A percentile compares a stretch with the other conserved stretches of the same genome.
Conservation (phyloP, 2,797 vertebrate genomes). For the Girardinus metallicus region DNA sequence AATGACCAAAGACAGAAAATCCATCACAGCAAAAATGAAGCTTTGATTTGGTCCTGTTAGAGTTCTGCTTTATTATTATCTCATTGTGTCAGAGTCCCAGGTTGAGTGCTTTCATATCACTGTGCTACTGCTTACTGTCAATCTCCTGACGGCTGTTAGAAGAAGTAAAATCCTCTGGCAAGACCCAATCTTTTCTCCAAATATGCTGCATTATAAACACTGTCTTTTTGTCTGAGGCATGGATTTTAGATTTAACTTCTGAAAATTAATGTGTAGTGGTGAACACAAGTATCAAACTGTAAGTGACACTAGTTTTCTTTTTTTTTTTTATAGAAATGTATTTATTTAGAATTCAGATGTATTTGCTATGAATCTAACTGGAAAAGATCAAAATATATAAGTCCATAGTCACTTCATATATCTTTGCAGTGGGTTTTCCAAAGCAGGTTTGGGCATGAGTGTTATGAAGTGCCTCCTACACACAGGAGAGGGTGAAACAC, state of each 20-base stretch:
- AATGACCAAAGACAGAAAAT: conserved; percentile 63
- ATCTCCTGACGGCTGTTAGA: conserved; percentile 50
- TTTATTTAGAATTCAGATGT: conserved; percentile 12
- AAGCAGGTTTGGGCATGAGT: conserved; percentile 30
- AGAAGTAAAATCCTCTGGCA: conserved; percentile 44
- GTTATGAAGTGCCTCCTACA: conserved; percentile 26
- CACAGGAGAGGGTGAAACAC: conserved; percentile 11
- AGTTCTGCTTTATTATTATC: conserved; percentile 64
- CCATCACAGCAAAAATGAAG: conserved; percentile 50
- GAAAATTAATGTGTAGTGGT: not conserved
- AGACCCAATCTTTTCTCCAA: conserved; percentile 57
- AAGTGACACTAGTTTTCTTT: not conserved
- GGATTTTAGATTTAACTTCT: conserved; percentile 34
- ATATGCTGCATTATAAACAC: conserved; percentile 49
- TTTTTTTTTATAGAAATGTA: not conserved
- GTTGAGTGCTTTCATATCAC: conserved; percentile 65
- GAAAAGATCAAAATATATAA: not conserved
- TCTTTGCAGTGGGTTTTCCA: conserved; percentile 13
- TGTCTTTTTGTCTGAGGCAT: conserved; percentile 31
- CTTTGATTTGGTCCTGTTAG: conserved; percentile 57
- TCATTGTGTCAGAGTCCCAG: conserved; percentile 62
- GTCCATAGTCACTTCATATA: not conserved
- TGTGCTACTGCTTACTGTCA: conserved; percentile 54
- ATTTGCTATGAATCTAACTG: not conserved
- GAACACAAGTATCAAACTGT: conserved; percentile 9